A percentile compares a stretch with the other conserved stretches of the same genome.
phyloP scores from a whole-genome alignment of 2,797 vertebrate species.

The Hapalemur alaotrensis region DNA sequence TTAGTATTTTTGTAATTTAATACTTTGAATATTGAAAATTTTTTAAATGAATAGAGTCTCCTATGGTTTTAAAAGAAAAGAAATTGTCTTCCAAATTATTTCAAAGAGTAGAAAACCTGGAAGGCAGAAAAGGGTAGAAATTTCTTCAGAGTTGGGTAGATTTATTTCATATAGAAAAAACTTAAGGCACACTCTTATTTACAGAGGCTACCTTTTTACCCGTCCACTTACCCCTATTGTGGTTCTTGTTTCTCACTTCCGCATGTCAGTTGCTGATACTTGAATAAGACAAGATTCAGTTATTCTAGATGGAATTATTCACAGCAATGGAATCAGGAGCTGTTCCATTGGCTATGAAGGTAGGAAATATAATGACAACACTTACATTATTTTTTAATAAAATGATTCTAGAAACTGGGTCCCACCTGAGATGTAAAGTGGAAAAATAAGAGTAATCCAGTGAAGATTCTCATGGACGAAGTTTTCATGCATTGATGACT shows the following conservation, averaged over 20 bases:
- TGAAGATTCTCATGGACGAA: background rate
- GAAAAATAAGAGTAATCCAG: slow-evolving; percentile 5
- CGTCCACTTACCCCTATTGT: background rate
- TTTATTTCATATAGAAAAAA: background rate
- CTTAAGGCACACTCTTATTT: background rate
- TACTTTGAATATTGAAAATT: background rate
- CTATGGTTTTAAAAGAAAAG: background rate
- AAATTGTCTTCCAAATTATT: background rate
- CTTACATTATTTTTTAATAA: background rate
- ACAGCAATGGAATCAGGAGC: background rate
- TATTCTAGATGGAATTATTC: background rate
- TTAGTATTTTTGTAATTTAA: background rate
- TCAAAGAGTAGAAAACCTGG: background rate
- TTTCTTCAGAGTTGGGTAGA: background rate
- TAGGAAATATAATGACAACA: background rate
- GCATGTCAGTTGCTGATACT: background rate
- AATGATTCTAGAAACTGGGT: background rate
- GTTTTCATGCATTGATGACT: background rate
- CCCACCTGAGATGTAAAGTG: background rate
- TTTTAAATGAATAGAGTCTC: background rate
- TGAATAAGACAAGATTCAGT: background rate
- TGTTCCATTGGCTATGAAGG: background rate
- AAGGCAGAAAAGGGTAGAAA: background rate
- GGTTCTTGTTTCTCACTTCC: background rate
- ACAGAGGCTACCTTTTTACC: background rate